These are phyloP conservation scores for Eupithecia centaureata DNA, from an alignment of 2,888 invertebrate genomes.

Conservation along the genomic window DNA sequence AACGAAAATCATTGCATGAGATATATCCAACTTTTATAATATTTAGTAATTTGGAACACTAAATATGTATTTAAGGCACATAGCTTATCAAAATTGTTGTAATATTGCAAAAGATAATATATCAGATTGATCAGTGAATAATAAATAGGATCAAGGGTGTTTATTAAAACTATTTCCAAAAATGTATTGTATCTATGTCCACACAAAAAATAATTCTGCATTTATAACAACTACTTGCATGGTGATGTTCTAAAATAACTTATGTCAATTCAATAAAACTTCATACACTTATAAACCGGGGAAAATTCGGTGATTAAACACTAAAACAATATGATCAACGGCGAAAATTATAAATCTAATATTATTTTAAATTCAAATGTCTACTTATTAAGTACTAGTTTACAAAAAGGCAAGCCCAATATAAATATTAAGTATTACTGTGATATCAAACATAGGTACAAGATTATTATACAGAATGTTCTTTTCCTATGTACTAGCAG, in stretches of 20 bases:
- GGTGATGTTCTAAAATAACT: not conserved
- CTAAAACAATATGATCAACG: not conserved
- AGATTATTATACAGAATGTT: not conserved
- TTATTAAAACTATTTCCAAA: not conserved
- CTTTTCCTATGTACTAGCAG: not conserved
- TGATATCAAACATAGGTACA: not conserved
- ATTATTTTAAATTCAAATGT: not conserved
- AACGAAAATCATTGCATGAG: not conserved
- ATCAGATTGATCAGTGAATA: not conserved
- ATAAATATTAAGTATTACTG: conserved; percentile 2
- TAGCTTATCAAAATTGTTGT: conserved; percentile 9
- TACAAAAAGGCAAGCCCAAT: not conserved
- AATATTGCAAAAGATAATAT: conserved; percentile 2
- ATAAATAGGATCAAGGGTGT: not conserved
- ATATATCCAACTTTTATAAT: not conserved
- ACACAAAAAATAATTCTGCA: not conserved
- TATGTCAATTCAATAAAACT: conserved; percentile 4
- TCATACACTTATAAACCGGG: not conserved
- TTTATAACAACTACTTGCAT: not conserved
- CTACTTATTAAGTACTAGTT: not conserved
- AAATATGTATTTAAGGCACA: conserved; percentile 25
- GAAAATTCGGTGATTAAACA: not conserved
- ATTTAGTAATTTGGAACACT: not conserved
- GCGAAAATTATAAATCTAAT: conserved; percentile 1
- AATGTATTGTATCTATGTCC: not conserved